A percentile compares a stretch with the other conserved stretches of the same genome.
phyloP scores from a whole-genome alignment of 2,113 vertebrate genomes.

The Paralichthys olivaceus region DNA sequence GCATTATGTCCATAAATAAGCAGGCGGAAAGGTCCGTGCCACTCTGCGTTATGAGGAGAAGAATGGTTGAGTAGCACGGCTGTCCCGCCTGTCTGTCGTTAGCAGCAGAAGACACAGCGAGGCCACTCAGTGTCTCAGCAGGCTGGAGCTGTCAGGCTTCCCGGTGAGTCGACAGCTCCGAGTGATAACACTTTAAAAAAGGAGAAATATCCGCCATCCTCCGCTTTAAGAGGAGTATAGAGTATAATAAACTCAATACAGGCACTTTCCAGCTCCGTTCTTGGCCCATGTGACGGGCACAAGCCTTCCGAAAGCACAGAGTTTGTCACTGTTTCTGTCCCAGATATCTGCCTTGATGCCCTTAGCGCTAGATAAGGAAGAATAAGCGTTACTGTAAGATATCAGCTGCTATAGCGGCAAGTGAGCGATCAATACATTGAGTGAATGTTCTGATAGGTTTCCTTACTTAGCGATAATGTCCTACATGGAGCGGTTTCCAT shows the following conservation, averaged over 20 bases:
- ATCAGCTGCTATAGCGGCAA: conserved; percentile 34
- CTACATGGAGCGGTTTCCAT: conserved; percentile 16
- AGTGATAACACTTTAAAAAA: conserved; percentile 70
- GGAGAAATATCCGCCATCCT: conserved; percentile 64
- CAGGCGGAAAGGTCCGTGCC: conserved; percentile 61
- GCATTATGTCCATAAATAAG: conserved; percentile 66
- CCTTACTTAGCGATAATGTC: conserved; percentile 45
- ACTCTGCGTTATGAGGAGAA: conserved; percentile 68
- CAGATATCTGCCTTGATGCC: conserved; percentile 50
- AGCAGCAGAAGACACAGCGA: conserved; percentile 72
- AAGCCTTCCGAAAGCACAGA: conserved; percentile 61
- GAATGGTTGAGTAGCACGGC: conserved; percentile 69
- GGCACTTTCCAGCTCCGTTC: conserved; percentile 31
- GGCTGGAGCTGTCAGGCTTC: conserved; percentile 54
- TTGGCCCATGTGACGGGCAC: conserved; percentile 58
- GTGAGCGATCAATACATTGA: conserved; percentile 31
- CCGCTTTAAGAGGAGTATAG: conserved; percentile 63
- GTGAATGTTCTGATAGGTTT: conserved; percentile 33
- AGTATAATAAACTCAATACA: no score
- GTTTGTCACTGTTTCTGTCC: conserved; percentile 52
- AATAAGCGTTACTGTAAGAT: conserved; percentile 36
- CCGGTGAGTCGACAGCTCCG: conserved; percentile 54
- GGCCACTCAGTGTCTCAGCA: conserved; percentile 53
- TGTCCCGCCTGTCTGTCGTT: conserved; percentile 74
- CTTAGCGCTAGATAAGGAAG: conserved; percentile 35